Conservation (phyloP, 2,888 invertebrate species). For the Campoletis raptor region DNA sequence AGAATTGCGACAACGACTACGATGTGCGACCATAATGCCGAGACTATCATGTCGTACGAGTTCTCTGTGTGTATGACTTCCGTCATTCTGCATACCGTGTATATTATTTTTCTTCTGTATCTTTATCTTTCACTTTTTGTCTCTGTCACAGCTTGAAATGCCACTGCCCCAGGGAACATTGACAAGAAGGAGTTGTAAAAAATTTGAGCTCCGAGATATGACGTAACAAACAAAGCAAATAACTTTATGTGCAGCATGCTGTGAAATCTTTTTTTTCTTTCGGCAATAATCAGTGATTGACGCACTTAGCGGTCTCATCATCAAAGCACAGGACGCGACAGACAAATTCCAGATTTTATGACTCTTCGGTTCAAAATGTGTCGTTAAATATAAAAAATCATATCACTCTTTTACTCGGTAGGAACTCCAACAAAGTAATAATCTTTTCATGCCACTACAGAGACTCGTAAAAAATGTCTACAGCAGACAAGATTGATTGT, state of each 20-base stretch:
- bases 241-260: conserved; percentile 20
- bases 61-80: conserved; percentile 50
- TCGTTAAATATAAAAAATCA: conserved; percentile 1
- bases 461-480: neutral
- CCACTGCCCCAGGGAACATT: conserved; percentile 38
- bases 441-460: neutral
- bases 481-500: neutral
- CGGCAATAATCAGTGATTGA: conserved; percentile 55
- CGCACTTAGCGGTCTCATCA: conserved; percentile 46
- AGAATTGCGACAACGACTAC: conserved; percentile 36
- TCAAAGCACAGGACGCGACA: conserved; percentile 1
- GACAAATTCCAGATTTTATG: conserved; percentile 27
- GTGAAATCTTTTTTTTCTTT: conserved; percentile 19
- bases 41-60: conserved; percentile 45
- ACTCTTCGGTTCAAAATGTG: conserved; percentile 3
- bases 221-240: conserved; percentile 59
- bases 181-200: conserved; percentile 39
- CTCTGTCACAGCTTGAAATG: conserved; percentile 13
- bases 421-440: neutral
- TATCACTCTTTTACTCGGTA: neutral
- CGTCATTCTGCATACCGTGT: conserved; percentile 50
- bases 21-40: conserved; percentile 25
- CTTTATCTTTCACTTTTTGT: neutral
- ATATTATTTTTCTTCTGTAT: conserved; percentile 14
- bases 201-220: conserved; percentile 10